Evolutionary conservation across 2,888 invertebrate genomes (phyloP).

Genomic region (Eustalomyia histrio): DNA sequence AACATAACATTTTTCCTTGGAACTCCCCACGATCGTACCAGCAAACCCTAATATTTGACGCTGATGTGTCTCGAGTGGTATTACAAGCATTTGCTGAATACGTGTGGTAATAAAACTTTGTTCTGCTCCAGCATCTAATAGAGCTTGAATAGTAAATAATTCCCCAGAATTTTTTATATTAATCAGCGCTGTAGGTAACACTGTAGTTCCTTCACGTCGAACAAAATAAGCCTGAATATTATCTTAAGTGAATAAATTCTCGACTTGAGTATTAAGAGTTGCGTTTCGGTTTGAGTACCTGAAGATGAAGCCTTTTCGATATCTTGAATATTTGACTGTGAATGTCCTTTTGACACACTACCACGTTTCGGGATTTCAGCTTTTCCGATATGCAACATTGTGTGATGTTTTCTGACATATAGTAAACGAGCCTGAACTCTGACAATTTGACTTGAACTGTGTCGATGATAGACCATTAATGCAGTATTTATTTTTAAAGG

Average conservation of each 20-base stretch:
- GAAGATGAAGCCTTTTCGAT: background rate
- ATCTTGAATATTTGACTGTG: background rate
- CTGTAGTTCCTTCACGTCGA: too few species aligned
- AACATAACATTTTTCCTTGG: background rate
- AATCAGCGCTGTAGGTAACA: too few species aligned
- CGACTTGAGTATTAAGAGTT: too few species aligned
- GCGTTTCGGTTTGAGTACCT: background rate
- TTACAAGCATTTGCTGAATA: too few species aligned
- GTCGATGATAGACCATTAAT: constrained; percentile 14
- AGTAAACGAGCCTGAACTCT: background rate
- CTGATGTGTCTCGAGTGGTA: too few species aligned
- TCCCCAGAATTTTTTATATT: background rate
- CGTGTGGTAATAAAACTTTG: too few species aligned
- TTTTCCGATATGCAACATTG: too few species aligned
- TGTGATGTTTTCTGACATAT: constrained; percentile 11
- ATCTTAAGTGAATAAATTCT: too few species aligned
- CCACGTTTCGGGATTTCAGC: background rate
- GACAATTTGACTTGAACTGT: background rate
- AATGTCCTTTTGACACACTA: background rate
- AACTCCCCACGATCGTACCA: constrained; percentile 1
- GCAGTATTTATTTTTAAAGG: constrained; percentile 18
- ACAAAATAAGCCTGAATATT: too few species aligned
- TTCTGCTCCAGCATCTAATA: too few species aligned
- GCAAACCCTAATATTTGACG: background rate
- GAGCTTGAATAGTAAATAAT: background rate